Percentiles rank a stretch among this genome's conserved stretches.
Conservation (phyloP, 2,113 vertebrate genomes). For the Archocentrus centrarchus region DNA sequence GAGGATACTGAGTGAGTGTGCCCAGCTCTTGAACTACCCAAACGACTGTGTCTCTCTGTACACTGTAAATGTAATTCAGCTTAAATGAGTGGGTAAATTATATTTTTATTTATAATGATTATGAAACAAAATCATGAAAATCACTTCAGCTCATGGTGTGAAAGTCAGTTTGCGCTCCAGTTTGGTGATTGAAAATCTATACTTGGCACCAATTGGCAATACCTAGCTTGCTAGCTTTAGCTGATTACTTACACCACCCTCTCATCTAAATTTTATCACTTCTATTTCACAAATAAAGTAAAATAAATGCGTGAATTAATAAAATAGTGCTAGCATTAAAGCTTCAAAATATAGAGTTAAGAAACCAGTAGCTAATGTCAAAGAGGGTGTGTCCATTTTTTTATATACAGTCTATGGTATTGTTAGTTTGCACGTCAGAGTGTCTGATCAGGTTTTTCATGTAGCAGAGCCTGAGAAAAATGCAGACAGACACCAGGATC, state of each 20-base stretch:
- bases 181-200: not conserved
- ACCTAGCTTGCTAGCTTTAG: too few relatives aligned
- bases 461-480: not conserved
- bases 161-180: not conserved
- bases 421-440: not conserved
- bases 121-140: not conserved
- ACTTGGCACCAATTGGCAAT: too few relatives aligned
- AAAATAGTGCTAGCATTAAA: not conserved
- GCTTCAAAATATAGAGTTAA: not conserved
- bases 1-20: conserved; percentile 50
- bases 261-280: too few relatives aligned
- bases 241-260: too few relatives aligned
- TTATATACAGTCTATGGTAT: not conserved
- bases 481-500: not conserved
- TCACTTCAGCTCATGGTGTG: not conserved
- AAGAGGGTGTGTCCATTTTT: not conserved
- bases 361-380: not conserved
- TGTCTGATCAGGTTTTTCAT: not conserved
- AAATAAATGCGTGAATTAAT: not conserved
- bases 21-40: conserved; percentile 6
- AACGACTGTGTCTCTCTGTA: conserved; percentile 23
- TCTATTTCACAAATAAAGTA: not conserved
- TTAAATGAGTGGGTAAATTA: not conserved
- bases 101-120: not conserved
- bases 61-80: conserved; percentile 14